phyloP scores from a whole-genome alignment of 2,797 vertebrate genomes.

The Acipenser ruthenus region DNA sequence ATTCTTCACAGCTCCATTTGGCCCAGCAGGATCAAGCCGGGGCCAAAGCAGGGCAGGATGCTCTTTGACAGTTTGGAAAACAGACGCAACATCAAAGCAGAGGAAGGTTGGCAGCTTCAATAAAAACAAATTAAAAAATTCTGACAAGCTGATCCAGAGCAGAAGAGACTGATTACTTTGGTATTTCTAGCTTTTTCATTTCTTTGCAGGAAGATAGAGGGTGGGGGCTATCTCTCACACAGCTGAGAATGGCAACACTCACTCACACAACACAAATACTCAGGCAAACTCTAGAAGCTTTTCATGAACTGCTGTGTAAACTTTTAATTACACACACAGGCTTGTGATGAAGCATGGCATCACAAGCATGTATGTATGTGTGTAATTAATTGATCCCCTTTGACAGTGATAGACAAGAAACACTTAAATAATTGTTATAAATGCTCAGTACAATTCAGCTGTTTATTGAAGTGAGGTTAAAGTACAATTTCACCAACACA shows the following conservation, averaged over 20 bases:
- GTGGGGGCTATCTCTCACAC: slow-evolving; percentile 16
- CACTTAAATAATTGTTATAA: no score
- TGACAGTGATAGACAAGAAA: no score
- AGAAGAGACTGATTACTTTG: slow-evolving; percentile 21
- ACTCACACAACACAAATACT: no score
- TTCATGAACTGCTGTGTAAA: no score
- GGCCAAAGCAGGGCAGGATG: slow-evolving; percentile 26
- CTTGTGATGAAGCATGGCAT: no score
- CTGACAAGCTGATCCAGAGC: slow-evolving; percentile 18
- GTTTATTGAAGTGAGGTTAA: no score
- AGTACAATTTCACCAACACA: no score
- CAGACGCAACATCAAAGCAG: slow-evolving; percentile 50
- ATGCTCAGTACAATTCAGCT: no score
- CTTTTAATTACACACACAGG: no score
- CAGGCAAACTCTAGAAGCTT: no score
- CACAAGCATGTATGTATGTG: no score
- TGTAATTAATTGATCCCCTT: no score
- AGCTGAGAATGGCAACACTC: background rate
- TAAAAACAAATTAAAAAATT: slow-evolving; percentile 4
- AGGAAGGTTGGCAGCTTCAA: slow-evolving; percentile 37
- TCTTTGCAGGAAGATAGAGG: slow-evolving; percentile 26
- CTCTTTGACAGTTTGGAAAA: slow-evolving; percentile 34
- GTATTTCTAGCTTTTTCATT: background rate
- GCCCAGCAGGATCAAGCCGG: slow-evolving; percentile 5
- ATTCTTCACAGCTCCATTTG: slow-evolving; percentile 13